Evolutionary conservation across 2,113 vertebrate species (phyloP).

Genomic region (Muntiacus muntjak): DNA sequence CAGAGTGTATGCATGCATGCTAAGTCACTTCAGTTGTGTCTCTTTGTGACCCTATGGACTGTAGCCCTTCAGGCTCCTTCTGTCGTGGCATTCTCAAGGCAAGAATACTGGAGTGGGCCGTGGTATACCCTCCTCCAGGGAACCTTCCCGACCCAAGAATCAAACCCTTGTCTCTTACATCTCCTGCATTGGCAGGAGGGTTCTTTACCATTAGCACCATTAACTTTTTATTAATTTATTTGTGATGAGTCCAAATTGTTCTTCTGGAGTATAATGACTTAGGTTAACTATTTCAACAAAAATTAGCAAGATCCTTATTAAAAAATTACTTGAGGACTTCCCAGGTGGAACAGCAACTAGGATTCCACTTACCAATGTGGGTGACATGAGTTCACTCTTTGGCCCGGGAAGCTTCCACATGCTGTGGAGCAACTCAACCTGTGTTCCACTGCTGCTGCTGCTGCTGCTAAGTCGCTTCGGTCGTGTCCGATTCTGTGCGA

Average conservation of each 20-base stretch:
- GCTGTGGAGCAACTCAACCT: background rate
- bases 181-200: background rate
- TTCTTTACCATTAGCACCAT: background rate
- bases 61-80: background rate
- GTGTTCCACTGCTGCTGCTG: background rate
- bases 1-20: background rate
- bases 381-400: background rate
- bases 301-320: background rate
- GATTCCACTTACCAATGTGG: background rate
- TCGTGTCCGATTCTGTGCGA: no score
- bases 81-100: background rate
- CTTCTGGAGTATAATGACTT: background rate
- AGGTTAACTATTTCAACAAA: background rate
- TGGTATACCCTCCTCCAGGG: background rate
- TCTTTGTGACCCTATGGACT: background rate
- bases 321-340: background rate
- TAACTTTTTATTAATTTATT: background rate
- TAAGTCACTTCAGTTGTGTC: background rate
- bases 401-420: background rate
- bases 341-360: background rate
- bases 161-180: background rate
- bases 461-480: no score
- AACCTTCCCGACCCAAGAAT: background rate
- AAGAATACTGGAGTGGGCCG: background rate
- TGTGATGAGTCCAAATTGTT: background rate